A percentile compares a stretch with the other conserved stretches of the same genome.
phyloP scores from a whole-genome alignment of 2,113 vertebrate species.

The Menura novaehollandiae region DNA sequence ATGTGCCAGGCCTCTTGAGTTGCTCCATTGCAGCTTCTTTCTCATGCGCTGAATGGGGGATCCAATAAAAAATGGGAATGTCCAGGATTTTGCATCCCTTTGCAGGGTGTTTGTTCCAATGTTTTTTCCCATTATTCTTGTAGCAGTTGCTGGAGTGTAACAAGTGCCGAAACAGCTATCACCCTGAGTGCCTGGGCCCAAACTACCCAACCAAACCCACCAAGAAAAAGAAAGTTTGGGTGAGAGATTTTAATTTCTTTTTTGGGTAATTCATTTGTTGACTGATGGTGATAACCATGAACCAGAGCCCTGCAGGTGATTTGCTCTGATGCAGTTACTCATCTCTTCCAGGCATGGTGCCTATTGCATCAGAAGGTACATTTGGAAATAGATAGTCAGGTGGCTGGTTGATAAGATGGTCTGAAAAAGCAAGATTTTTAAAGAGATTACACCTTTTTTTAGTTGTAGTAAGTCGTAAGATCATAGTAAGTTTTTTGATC shows the following conservation, averaged over 20 bases:
- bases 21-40: background rate
- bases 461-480: background rate
- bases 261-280: background rate
- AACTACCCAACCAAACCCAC: constrained; percentile 97
- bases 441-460: background rate
- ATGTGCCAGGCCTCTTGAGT: background rate
- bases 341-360: background rate
- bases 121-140: background rate
- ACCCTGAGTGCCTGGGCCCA: constrained; percentile 99
- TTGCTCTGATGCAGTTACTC: background rate
- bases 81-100: background rate
- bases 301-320: background rate
- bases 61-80: background rate
- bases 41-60: background rate
- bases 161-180: constrained; percentile 99
- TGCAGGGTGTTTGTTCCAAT: background rate
- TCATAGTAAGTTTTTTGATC: background rate
- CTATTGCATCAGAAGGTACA: rapidly evolving
- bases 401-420: background rate
- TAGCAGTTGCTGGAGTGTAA: constrained; percentile 96
- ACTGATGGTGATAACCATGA: rapidly evolving
- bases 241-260: constrained; percentile 57
- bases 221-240: constrained; percentile 99
- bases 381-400: background rate
- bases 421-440: background rate